phyloP scores from a whole-genome alignment of 2,113 vertebrate genomes.

The Corythornis madagascariensis region DNA sequence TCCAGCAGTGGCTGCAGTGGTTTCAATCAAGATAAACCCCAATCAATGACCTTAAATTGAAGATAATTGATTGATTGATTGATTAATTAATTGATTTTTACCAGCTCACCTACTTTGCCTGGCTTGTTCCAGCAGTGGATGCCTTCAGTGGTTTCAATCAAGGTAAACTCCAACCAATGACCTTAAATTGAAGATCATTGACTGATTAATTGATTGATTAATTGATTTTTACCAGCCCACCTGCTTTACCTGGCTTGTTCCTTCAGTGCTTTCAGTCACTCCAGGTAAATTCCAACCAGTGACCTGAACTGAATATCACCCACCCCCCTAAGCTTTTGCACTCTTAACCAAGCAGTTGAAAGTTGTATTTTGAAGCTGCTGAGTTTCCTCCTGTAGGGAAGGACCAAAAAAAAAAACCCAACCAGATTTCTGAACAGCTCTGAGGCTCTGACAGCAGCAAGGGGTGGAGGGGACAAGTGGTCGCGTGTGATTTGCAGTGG shows the following conservation, averaged over 20 bases:
- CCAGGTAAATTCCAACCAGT: background rate
- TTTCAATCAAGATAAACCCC: background rate
- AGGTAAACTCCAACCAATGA: background rate
- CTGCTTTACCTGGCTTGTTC: background rate
- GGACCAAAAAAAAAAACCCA: no score
- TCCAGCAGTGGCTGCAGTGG: background rate
- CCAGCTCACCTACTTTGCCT: background rate
- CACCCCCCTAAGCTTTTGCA: background rate
- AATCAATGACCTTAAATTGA: background rate
- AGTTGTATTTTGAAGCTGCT: background rate
- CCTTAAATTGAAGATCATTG: background rate
- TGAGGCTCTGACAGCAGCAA: background rate
- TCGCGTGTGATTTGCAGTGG: background rate
- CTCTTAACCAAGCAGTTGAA: background rate
- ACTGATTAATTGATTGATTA: no score
- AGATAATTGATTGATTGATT: background rate
- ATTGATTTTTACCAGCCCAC: no score
- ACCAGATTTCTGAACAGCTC: no score
- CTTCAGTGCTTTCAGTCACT: background rate
- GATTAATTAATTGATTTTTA: no score
- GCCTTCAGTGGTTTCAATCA: background rate
- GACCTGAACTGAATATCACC: background rate
- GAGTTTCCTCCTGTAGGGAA: background rate
- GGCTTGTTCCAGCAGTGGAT: background rate
- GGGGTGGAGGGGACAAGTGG: background rate